A percentile compares a stretch with the other conserved stretches of the same genome.
Conservation (phyloP, 2,797 vertebrate species). For the Macropodus opercularis region DNA sequence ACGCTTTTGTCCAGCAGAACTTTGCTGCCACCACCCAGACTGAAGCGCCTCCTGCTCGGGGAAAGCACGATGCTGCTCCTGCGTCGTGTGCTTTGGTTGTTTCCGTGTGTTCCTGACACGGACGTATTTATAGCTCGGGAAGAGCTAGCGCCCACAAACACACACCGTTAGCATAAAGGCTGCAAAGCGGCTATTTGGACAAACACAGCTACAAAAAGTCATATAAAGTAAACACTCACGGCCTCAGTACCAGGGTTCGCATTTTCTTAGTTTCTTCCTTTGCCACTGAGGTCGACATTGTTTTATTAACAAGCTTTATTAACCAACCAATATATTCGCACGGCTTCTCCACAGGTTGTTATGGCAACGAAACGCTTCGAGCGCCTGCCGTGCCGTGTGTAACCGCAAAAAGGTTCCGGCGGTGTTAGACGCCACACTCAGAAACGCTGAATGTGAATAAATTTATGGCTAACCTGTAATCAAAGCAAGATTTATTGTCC, state of each 20-base stretch:
- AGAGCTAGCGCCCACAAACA: conserved; percentile 24
- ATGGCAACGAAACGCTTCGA: conserved; percentile 13
- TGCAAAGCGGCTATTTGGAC: neutral
- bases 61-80: conserved; percentile 39
- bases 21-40: conserved; percentile 62
- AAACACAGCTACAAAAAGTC: too few relatives aligned
- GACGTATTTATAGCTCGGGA: conserved; percentile 47
- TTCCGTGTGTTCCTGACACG: conserved; percentile 26
- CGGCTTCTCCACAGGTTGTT: neutral
- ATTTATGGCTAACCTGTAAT: neutral
- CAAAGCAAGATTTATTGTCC: too few relatives aligned
- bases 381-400: neutral
- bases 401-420: neutral
- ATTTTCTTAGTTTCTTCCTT: conserved; percentile 39
- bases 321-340: neutral
- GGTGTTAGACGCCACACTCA: too few relatives aligned
- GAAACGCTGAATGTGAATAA: too few relatives aligned
- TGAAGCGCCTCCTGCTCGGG: conserved; percentile 56
- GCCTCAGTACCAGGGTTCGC: conserved; percentile 46
- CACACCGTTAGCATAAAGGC: neutral
- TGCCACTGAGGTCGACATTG: conserved; percentile 47
- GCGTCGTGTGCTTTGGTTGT: conserved; percentile 43
- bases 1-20: conserved; percentile 61
- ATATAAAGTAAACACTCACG: conserved; percentile 59
- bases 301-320: neutral